Evolutionary conservation across 2,888 invertebrate species (phyloP).

Genomic region (Ernsta delagoae): DNA sequence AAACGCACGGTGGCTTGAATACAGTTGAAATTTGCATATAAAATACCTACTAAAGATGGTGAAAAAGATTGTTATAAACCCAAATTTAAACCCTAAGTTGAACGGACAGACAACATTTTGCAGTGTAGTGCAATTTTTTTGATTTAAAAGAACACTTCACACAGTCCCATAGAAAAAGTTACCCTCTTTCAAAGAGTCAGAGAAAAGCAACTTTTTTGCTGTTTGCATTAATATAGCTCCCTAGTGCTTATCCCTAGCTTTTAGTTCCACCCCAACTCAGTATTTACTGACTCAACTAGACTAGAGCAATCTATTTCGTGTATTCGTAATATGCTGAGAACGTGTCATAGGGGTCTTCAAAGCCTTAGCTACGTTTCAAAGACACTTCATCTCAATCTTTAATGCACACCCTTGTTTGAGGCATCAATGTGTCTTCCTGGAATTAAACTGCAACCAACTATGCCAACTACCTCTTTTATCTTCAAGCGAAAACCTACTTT

Average conservation of each 20-base stretch:
- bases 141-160: neutral
- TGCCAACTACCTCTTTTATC: neutral
- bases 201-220: no score
- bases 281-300: slow-evolving; percentile 6
- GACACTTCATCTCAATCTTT: slow-evolving; percentile 43
- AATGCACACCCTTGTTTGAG: slow-evolving; percentile 59
- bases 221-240: neutral
- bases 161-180: neutral
- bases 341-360: slow-evolving; percentile 13
- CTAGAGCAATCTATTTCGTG: slow-evolving; percentile 12
- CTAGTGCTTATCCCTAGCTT: neutral
- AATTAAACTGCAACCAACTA: slow-evolving; percentile 44
- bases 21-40: neutral
- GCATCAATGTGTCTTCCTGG: slow-evolving; percentile 53
- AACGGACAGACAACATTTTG: no score
- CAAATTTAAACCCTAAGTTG: neutral
- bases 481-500: slow-evolving; percentile 11
- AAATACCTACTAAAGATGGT: neutral
- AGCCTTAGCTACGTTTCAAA: slow-evolving; percentile 14
- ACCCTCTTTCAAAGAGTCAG: neutral
- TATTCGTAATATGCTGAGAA: slow-evolving; percentile 36
- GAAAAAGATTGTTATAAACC: neutral
- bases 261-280: slow-evolving; percentile 17
- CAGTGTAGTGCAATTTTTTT: neutral
- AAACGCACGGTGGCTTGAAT: neutral